phyloP scores from a whole-genome alignment of 2,797 vertebrate species.

The Gambusia yucatana region DNA sequence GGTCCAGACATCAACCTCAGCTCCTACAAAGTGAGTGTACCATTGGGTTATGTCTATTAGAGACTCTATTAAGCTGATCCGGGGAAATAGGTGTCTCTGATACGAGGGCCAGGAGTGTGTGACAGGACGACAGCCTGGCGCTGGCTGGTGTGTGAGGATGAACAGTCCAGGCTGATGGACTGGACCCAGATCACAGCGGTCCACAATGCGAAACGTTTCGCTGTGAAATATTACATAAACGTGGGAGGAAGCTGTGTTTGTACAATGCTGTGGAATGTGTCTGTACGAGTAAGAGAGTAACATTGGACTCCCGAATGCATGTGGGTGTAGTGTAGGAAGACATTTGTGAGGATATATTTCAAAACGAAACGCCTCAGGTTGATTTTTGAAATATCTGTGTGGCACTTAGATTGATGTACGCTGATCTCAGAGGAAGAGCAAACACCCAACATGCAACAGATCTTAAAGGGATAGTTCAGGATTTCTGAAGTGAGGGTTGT shows the following conservation, averaged over 20 bases:
- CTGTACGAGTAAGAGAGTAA: slow-evolving; percentile 19
- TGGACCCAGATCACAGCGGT: slow-evolving; percentile 12
- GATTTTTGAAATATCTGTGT: slow-evolving; percentile 15
- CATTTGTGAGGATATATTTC: slow-evolving; percentile 21
- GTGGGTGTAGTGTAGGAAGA: slow-evolving; percentile 2
- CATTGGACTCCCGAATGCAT: slow-evolving; percentile 2
- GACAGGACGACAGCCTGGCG: slow-evolving; percentile 47
- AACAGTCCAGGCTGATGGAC: slow-evolving; percentile 64
- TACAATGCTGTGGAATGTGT: slow-evolving; percentile 31
- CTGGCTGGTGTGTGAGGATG: slow-evolving; percentile 46
- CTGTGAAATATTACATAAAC: slow-evolving; percentile 13
- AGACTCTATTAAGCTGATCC: slow-evolving; percentile 15
- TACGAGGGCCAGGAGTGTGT: slow-evolving; percentile 43
- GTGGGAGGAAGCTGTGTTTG: not conserved
- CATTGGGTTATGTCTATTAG: slow-evolving; percentile 41
- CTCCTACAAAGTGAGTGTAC: slow-evolving; percentile 37
- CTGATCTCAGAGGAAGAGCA: not conserved
- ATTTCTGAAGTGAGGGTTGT: not conserved
- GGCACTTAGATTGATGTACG: slow-evolving; percentile 10
- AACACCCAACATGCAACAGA: not conserved
- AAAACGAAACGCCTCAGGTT: slow-evolving; percentile 29
- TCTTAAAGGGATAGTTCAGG: not conserved
- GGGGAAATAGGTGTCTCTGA: slow-evolving; percentile 64
- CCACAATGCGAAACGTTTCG: slow-evolving; percentile 15
- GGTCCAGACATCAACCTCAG: slow-evolving; percentile 50